Evolutionary conservation across 2,113 vertebrate genomes (phyloP).

Genomic region (Orthonyx spaldingii): DNA sequence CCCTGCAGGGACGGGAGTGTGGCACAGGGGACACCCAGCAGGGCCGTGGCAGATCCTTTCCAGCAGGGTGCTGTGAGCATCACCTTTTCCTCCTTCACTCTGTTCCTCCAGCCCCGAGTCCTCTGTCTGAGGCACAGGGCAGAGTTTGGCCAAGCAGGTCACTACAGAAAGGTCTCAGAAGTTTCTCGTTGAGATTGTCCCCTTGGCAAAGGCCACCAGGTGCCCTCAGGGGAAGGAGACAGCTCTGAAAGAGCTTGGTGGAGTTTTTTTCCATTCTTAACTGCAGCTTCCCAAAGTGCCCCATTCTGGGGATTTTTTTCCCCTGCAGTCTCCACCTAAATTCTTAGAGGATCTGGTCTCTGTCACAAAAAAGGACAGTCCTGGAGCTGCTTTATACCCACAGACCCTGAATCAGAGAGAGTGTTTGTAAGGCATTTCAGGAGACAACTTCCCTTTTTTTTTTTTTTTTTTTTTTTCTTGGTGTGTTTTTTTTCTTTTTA

Average conservation of each 20-base stretch:
- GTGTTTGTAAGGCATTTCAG: not conserved
- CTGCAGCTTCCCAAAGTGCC: not conserved
- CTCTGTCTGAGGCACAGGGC: not conserved
- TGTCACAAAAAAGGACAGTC: not conserved
- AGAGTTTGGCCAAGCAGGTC: not conserved
- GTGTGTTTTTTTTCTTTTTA: too few species aligned
- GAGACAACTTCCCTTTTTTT: not conserved
- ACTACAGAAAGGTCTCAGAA: not conserved
- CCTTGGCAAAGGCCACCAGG: not conserved
- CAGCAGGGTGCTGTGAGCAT: not conserved
- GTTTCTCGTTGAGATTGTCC: not conserved
- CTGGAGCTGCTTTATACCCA: not conserved
- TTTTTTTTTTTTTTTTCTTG: too few species aligned
- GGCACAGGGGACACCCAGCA: not conserved
- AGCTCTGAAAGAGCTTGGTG: not conserved
- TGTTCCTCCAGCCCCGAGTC: not conserved
- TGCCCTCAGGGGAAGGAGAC: not conserved
- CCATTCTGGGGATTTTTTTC: not conserved
- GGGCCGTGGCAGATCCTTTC: rapidly evolving
- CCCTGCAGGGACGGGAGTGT: not conserved
- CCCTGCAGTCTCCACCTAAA: not conserved
- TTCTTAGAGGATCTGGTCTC: not conserved
- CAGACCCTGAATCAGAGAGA: rapidly evolving
- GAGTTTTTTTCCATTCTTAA: not conserved
- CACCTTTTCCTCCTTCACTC: not conserved